Conservation (phyloP, 2,113 vertebrate species). For the Percina caprodes region DNA sequence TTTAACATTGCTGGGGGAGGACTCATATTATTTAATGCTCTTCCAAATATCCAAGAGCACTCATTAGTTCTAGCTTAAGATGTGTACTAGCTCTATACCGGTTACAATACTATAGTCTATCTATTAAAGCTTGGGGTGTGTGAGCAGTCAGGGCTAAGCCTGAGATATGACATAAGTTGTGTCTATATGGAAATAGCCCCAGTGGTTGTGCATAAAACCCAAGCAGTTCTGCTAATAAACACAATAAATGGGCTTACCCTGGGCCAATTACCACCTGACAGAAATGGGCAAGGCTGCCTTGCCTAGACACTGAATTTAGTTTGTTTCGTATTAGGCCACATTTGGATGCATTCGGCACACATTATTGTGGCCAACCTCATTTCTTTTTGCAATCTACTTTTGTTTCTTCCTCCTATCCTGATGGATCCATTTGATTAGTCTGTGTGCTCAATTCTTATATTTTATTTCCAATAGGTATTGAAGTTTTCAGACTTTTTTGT, state of each 20-base stretch:
- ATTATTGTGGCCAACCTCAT: slow-evolving; percentile 35
- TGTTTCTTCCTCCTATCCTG: slow-evolving; percentile 18
- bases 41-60: not conserved
- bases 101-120: not conserved
- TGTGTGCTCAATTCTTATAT: slow-evolving; percentile 29
- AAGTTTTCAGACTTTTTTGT: slow-evolving; percentile 16
- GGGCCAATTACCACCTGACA: slow-evolving; percentile 58
- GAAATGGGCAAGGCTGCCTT: slow-evolving; percentile 53
- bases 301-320: slow-evolving; percentile 42
- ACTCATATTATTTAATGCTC: not conserved
- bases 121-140: not conserved
- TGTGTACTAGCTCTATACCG: not conserved
- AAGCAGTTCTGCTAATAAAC: slow-evolving; percentile 50
- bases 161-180: slow-evolving; percentile 31
- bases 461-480: slow-evolving; percentile 19
- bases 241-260: slow-evolving; percentile 45
- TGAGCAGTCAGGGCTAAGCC: not conserved
- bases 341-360: slow-evolving; percentile 45
- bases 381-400: slow-evolving; percentile 44
- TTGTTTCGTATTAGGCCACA: slow-evolving; percentile 46
- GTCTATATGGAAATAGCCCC: slow-evolving; percentile 40
- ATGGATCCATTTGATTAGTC: slow-evolving; percentile 33
- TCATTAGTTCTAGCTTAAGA: not conserved
- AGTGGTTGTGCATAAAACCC: slow-evolving; percentile 51
- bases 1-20: not conserved